phyloP scores from a whole-genome alignment of 2,888 invertebrate species.

The Agonopterix subpropinquella region DNA sequence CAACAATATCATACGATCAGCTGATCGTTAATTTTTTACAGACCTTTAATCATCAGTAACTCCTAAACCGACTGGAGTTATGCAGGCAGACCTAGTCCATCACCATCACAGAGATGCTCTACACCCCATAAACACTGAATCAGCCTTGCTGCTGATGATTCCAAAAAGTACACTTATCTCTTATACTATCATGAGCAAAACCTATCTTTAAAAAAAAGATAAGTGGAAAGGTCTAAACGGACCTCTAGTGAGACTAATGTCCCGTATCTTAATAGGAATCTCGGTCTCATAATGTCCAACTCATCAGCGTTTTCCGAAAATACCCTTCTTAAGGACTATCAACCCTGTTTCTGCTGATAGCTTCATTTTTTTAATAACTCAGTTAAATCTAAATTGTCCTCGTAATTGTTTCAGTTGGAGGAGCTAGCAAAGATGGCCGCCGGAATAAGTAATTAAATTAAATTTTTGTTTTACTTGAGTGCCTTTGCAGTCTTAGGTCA shows the following conservation, averaged over 20 bases:
- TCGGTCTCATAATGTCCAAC: constrained; percentile 64
- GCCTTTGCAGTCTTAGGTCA: not conserved
- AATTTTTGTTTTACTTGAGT: not conserved
- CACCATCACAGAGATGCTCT: no score
- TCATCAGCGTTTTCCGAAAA: constrained; percentile 69
- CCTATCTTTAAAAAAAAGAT: constrained; percentile 1
- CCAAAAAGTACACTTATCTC: no score
- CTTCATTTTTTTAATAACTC: constrained; percentile 51
- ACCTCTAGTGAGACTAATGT: constrained; percentile 55
- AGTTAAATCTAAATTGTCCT: constrained; percentile 33
- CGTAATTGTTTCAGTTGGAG: constrained; percentile 18
- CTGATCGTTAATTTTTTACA: no score
- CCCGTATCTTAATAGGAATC: constrained; percentile 71
- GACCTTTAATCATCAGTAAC: no score
- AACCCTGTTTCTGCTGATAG: constrained; percentile 47
- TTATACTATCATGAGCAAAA: no score
- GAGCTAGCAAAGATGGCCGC: not conserved
- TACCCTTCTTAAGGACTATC: constrained; percentile 41
- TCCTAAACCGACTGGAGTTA: no score
- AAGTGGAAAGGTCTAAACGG: constrained; percentile 22
- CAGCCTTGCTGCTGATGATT: no score
- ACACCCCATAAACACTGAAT: no score
- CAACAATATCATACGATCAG: no score
- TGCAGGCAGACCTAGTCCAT: no score
- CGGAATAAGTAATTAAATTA: no score